These are phyloP conservation scores for Melanotaenia parkinsoni DNA, from an alignment of 2,797 vertebrate genomes.

Conservation along the genomic window DNA sequence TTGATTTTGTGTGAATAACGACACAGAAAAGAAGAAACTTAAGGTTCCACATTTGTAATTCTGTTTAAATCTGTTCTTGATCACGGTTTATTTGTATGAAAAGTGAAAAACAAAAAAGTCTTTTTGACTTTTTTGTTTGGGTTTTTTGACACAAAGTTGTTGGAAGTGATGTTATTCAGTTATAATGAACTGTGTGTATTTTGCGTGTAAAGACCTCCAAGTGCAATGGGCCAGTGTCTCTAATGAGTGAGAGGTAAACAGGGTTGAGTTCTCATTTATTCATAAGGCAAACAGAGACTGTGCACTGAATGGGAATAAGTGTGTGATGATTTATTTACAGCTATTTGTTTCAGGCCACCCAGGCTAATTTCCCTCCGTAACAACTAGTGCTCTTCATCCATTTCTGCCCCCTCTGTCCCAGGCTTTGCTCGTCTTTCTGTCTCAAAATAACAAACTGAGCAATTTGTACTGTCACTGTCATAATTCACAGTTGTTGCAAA, in stretches of 20 bases:
- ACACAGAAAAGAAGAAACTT: neutral
- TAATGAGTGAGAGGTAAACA: conserved; percentile 84
- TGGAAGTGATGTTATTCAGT: conserved; percentile 8
- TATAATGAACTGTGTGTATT: conserved; percentile 10
- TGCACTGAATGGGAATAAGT: conserved; percentile 81
- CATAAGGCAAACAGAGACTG: conserved; percentile 86
- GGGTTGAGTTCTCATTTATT: conserved; percentile 87
- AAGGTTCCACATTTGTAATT: neutral
- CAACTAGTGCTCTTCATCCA: conserved; percentile 61
- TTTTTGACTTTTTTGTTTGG: neutral
- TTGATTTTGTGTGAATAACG: conserved; percentile 33
- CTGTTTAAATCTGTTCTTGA: conserved; percentile 1
- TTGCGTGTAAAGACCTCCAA: conserved; percentile 32
- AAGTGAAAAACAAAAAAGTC: neutral
- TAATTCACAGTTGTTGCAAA: neutral
- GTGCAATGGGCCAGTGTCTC: conserved; percentile 47
- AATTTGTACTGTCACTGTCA: conserved; percentile 1
- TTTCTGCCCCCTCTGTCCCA: conserved; percentile 5
- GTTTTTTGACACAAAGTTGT: neutral
- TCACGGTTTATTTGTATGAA: conserved; percentile 23
- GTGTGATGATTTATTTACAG: conserved; percentile 89
- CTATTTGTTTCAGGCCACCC: conserved; percentile 76
- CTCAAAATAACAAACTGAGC: conserved; percentile 16
- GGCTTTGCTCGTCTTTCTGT: neutral
- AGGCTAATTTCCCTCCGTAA: conserved; percentile 64